Evolutionary conservation across 2,797 vertebrate genomes (phyloP), one percentile per base, ranked within the genome.

Genomic region (Sphenodon punctatus): DNA sequence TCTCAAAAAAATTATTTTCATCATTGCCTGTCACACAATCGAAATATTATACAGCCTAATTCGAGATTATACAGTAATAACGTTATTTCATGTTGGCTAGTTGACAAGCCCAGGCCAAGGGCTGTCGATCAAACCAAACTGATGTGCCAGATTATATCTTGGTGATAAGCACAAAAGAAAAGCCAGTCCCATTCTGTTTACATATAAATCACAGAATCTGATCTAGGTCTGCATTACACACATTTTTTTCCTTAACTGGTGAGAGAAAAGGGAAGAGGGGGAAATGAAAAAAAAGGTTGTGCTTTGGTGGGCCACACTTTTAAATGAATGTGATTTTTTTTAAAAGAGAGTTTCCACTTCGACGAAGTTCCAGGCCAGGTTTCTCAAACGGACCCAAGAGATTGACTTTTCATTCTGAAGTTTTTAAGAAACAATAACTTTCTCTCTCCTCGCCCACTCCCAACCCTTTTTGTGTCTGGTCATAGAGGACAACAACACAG

Each of bases 91-190:
- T 79, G 79, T 87, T 92, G 94, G 93, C 91, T 91, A 94, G 88
- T 92, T 95, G 94, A 95, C 94, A 95, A 91, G 91, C 89, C 78
- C 27, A 91, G 93, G 90, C 90, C 91, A 92, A 46, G 83, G 82
- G 85, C 93, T 95, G 94, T 95, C 94, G 94, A 79, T 95, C 94
- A 94, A 90, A 94, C 89, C 90, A 90, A 95, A 94, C 93, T 93
- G 86, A 93, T 93, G 91, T 95, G 93, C 95, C 95, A 95, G 92
- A 94, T 93, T 93, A 86, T 90, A 87, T 93, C 93, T 94, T 93
- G 91, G 89, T 23, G 67, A 92, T 90, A 88, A 95, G 87, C 83
- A 89, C 85, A 77, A 89, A 88, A 82, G 85, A 90, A 91, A 78
- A 94, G 81, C 82, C 91, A 91, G 90, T 92, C 51, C n/a, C 85